phyloP scores from a whole-genome alignment of 1,140 invertebrate species.

The Tyrophagus putrescentiae region DNA sequence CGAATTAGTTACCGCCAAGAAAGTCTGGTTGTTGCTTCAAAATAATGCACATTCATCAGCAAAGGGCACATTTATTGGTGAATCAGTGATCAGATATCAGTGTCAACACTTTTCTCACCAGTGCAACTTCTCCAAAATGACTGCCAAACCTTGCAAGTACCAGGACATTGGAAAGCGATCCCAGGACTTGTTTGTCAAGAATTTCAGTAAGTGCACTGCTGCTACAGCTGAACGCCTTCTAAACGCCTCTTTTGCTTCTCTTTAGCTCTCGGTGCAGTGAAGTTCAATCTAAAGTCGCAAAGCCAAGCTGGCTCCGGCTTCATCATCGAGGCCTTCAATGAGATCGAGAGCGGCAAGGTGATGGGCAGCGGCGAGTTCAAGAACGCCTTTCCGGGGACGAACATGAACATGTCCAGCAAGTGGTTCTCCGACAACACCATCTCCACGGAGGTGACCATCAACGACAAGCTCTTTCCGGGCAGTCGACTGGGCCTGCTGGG shows the following conservation, averaged over 20 bases:
- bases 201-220: slow-evolving; percentile 49
- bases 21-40: too few relatives aligned
- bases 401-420: neutral
- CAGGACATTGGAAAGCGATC: slow-evolving; percentile 86
- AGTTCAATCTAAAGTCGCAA: slow-evolving; percentile 1
- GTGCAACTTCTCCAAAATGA: too few relatives aligned
- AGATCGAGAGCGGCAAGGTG: neutral
- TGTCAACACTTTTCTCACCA: too few relatives aligned
- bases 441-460: neutral
- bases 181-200: slow-evolving; percentile 85
- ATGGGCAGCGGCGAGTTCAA: neutral
- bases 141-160: slow-evolving; percentile 86
- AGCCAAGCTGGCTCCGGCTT: neutral
- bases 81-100: too few relatives aligned
- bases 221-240: neutral
- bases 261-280: neutral
- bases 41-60: too few relatives aligned
- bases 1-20: too few relatives aligned
- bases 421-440: neutral
- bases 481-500: neutral
- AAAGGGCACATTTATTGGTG: too few relatives aligned
- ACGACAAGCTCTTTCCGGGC: neutral
- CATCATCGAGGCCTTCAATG: neutral
- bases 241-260: neutral
- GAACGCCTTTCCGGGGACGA: neutral